Evolutionary conservation across 2,113 vertebrate species (phyloP), one percentile per base, ranked within the genome.

Genomic region (Vimba vimba): DNA sequence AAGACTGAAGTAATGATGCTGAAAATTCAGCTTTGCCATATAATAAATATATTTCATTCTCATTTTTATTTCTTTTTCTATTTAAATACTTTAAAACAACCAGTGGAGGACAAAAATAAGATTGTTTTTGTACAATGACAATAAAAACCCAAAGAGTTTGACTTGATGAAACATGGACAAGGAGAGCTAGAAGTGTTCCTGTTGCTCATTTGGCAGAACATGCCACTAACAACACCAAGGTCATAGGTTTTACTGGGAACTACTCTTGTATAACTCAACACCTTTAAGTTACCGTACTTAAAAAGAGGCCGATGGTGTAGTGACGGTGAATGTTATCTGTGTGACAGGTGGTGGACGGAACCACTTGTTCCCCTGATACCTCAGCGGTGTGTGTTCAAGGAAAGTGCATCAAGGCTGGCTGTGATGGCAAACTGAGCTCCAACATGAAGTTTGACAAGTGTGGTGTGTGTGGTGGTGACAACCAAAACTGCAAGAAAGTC

Each of bases 371-470:
- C 0, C 98, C 98, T 0, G 98, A 99, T 88, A 97, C 97, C 87
- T 97, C 97, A 5, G 98, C 97, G 0, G 90, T 99, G 82, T 99
- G 98, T 4, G 97, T 99, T 84, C 98, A 99, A 91, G 98, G 98
- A 12, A 99, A 97, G 47, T 99, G 98, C 92, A 97, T 99, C 91
- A 99, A 98, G 86, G 97, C 98, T 0, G 98, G 98, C 21, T 99
- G 98, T 0, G 98, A 99, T 0, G 95, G 96, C 60, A 97, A 96
- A 86, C 88, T 99, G 89, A 96, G 96, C 87, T 99, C 98, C 87
- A 96, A 94, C 91, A 96, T 96, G 94, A 99, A 98, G 92, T 99
- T 97, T 0, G 97, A 99, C 94, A 99, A 98, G 78, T 99, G 98
- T 82, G 96, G 97, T 0, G 94, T 98, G 79, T 99, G 98, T 0